Conservation (phyloP, 1,140 invertebrate genomes). For the Neocloeon triangulifer region DNA sequence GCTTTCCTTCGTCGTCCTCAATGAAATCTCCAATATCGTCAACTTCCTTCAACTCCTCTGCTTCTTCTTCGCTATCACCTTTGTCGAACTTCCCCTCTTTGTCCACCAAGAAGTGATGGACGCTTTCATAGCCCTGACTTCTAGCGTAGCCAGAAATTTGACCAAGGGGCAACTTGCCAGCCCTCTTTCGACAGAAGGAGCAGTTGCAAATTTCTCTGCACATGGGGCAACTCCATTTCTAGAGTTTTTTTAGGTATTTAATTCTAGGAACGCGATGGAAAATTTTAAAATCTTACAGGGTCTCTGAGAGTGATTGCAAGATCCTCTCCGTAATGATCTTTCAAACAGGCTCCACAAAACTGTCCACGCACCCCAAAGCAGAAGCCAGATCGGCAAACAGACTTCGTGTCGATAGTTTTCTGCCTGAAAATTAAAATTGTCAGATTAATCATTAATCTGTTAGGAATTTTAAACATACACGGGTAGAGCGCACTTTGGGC, state of each 20-base stretch:
- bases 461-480: too few relatives aligned
- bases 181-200: constrained; percentile 27
- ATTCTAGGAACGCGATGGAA: too few relatives aligned
- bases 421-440: constrained; percentile 15
- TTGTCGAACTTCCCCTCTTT: too few relatives aligned
- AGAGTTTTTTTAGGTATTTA: too few relatives aligned
- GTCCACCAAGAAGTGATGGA: neutral
- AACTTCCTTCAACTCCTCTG: constrained; percentile 1
- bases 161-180: constrained; percentile 17
- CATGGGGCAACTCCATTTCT: constrained; percentile 48
- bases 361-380: constrained; percentile 21
- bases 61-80: constrained; percentile 36
- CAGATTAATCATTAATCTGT: too few relatives aligned
- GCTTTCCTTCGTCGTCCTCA: too few relatives aligned
- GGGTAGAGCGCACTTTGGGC: too few relatives aligned
- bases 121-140: constrained; percentile 15
- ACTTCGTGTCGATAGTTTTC: constrained; percentile 23
- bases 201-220: constrained; percentile 61
- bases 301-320: constrained; percentile 17
- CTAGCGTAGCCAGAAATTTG: constrained; percentile 12
- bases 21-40: too few relatives aligned
- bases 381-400: constrained; percentile 18
- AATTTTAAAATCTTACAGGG: too few relatives aligned
- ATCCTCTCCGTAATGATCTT: constrained; percentile 21
- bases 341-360: constrained; percentile 23